Evolutionary conservation across 2,888 invertebrate genomes (phyloP), one percentile per base, ranked within the genome.

Genomic region (Eupithecia insigniata): DNA sequence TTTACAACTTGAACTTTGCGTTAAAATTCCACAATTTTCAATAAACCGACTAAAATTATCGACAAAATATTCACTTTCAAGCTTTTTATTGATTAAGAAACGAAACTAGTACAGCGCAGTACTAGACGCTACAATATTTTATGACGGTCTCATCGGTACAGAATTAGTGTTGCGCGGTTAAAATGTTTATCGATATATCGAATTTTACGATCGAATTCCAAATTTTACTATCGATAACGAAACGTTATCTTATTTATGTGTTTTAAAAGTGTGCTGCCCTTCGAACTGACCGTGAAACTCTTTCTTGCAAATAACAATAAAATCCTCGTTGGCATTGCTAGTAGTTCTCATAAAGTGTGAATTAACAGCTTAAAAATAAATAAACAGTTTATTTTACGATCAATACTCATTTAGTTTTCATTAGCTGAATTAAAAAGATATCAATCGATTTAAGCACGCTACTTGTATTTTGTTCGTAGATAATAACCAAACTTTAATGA

Each of bases 161-260:
- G 73, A 78, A 76, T 76, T 72, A 75, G 75, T 72, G 72, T 69
- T 71, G 73, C 75, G 72, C 62, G 69, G 67, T 36, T 36, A 62
- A 66, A 62, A 66, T 71, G 66, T 71, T 71, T 70, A 75, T 72
- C 75, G 73, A 75, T 77, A 73, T 73, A 76, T 77, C 77, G 75
- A 76, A 73, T 78, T 78, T 78, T 75, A 78, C 74, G 74, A 68
- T 66, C 78, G 72, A 77, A 79, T 79, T 78, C 79, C 78, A 28
- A 75, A 74, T 69, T 78, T 79, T 78, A 79, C 74, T 79, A 71
- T 74, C 78, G 72, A 72, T 69, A 70, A 71, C 65, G 71, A 73
- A 71, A 74, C 73, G 72, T 75, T 74, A 77, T 77, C 71, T 79
- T 69, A 76, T 78, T 79, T 78, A 79, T 74, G 74, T 71, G 65